A percentile compares a stretch with the other conserved stretches of the same genome.
Conservation (phyloP, 2,797 vertebrate genomes). For the Discoglossus pictus region DNA sequence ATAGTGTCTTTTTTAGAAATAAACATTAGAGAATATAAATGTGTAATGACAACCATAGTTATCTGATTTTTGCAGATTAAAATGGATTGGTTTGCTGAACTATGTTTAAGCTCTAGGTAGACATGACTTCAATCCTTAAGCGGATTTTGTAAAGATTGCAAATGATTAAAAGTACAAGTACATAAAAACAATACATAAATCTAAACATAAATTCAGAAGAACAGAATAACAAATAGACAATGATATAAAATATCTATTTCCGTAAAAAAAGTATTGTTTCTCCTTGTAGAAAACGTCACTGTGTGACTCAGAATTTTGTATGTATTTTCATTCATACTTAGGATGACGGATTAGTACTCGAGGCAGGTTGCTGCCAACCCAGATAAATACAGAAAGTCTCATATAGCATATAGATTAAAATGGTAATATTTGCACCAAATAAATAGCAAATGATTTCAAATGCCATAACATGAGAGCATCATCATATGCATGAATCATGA, state of each 20-base stretch:
- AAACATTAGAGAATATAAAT: constrained; percentile 22
- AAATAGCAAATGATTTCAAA: too few relatives aligned
- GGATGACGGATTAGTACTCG: too few relatives aligned
- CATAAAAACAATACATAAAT: constrained; percentile 7
- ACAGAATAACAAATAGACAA: neutral
- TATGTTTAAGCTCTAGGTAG: constrained; percentile 9
- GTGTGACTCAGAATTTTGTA: too few relatives aligned
- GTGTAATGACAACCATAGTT: constrained; percentile 5
- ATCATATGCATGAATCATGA: too few relatives aligned
- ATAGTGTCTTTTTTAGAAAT: constrained; percentile 9
- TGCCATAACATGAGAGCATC: too few relatives aligned
- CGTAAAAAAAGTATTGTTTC: neutral
- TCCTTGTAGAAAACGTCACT: too few relatives aligned
- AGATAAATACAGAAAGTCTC: too few relatives aligned
- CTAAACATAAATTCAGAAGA: too few relatives aligned
- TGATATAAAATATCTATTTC: neutral
- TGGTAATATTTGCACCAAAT: too few relatives aligned
- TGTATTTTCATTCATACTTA: too few relatives aligned
- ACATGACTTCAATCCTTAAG: constrained; percentile 9
- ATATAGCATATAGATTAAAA: too few relatives aligned
- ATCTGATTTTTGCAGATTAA: constrained; percentile 13
- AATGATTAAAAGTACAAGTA: constrained; percentile 16
- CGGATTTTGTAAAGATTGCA: constrained; percentile 4
- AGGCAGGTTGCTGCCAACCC: too few relatives aligned
- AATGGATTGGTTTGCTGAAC: neutral